A percentile compares a stretch with the other conserved stretches of the same genome.
Conservation (phyloP, 2,888 invertebrate species). For the Drosophila putrida region DNA sequence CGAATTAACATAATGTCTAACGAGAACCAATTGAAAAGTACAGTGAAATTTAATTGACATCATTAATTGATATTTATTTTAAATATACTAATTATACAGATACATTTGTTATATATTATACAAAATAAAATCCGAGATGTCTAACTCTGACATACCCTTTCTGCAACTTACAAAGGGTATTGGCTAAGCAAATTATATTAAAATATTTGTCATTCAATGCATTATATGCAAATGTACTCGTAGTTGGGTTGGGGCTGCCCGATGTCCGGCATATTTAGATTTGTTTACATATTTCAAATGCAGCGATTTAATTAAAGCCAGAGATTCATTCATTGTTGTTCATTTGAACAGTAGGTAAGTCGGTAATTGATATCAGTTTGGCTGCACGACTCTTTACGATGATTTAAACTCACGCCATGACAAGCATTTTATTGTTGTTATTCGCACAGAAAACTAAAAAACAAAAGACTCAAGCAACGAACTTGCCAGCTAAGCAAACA, state of each 20-base stretch:
- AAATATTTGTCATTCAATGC: constrained; percentile 54
- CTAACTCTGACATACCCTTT: not conserved
- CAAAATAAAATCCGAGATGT: not conserved
- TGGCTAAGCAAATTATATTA: constrained; percentile 14
- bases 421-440: constrained; percentile 9
- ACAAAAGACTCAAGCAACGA: constrained; percentile 72
- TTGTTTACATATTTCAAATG: constrained; percentile 32
- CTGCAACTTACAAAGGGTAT: constrained; percentile 17
- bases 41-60: too few relatives aligned
- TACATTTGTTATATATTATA: too few relatives aligned
- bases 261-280: constrained; percentile 29
- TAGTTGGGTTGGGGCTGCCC: not conserved
- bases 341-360: constrained; percentile 4
- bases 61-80: too few relatives aligned
- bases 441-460: not conserved
- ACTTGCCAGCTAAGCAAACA: constrained; percentile 46
- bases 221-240: constrained; percentile 14
- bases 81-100: too few relatives aligned
- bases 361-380: constrained; percentile 40
- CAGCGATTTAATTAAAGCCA: constrained; percentile 12
- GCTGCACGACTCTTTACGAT: constrained; percentile 32
- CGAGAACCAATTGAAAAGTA: too few relatives aligned
- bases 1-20: too few relatives aligned
- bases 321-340: constrained; percentile 7
- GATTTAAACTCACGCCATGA: constrained; percentile 34